Evolutionary conservation across 92 coral and sea anemone genomes (phyloP), one percentile per base, ranked within the genome.

Genomic region (Epizoanthus scotinus): DNA sequence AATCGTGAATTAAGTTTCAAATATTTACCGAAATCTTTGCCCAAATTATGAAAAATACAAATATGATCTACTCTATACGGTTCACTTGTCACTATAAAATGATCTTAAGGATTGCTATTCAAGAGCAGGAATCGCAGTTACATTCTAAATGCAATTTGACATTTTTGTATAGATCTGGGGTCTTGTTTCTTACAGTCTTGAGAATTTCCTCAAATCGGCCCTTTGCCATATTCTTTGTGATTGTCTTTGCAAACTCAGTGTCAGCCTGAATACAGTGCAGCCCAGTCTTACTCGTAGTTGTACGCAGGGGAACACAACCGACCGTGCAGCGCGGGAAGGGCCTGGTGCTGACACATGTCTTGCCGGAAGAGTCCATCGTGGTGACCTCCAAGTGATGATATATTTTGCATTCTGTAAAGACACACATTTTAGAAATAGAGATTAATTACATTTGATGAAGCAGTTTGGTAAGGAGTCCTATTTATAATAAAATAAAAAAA

Each of bases 331-430:
- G 58, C 19, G 77, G 77, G 6, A 47, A 19, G 53, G 77, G 58
- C 77, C 28, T 70, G 58, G 77, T 49, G 22, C 77, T 58, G 18
- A 70, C 57, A 49, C 77, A 70, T 27, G 24, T 50, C 10, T 50
- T 70, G 20, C 60, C 18, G 15, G 77, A 70, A 24, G 77, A 50
- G 74, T 25, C 74, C 55, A 69, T 1, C 19, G 49, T 50, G 4
- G 34, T 70, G 31, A 22, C 24, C 61, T 24, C 56, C 3, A 36
- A 20, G 49, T 31, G 56, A 50, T 53, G 31, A 58, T 27, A 10
- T 21, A 53, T 22, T 47, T 56, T 28, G 6, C 77, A 70, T 70
- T 49, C 77, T 70, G 59, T 10, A 64, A 64, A 0, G 8, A 64
- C 15, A 64, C 28, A 15, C 9, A 47, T 47, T 47, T 9, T 47